Percentiles rank a stretch among this genome's conserved stretches.
phyloP scores from a whole-genome alignment of 2,888 invertebrate species.

The Loripinus fragilis region DNA sequence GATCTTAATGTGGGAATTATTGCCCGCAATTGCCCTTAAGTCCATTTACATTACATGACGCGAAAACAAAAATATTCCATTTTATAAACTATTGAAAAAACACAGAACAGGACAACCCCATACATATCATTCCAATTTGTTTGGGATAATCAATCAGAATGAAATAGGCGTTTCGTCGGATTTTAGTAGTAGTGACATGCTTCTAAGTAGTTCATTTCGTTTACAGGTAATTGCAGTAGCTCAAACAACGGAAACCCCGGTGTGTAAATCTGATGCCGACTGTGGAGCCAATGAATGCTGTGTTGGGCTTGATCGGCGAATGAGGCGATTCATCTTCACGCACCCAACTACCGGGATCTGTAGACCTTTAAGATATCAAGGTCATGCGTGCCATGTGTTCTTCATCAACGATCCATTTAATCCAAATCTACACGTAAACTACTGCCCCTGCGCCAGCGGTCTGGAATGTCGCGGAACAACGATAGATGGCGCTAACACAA shows the following conservation, averaged over 20 bases:
- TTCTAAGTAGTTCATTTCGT: too few relatives aligned
- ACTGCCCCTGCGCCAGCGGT: slow-evolving; percentile 54
- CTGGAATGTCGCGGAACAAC: slow-evolving; percentile 53
- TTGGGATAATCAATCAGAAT: too few relatives aligned
- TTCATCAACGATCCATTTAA: slow-evolving; percentile 37
- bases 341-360: slow-evolving; percentile 53
- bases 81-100: too few relatives aligned
- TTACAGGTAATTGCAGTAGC: background rate
- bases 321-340: slow-evolving; percentile 51
- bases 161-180: too few relatives aligned
- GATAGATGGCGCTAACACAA: slow-evolving; percentile 42
- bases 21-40: too few relatives aligned
- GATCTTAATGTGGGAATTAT: too few relatives aligned
- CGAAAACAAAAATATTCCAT: too few relatives aligned
- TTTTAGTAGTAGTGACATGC: too few relatives aligned
- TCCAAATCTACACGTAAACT: slow-evolving; percentile 50
- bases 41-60: too few relatives aligned
- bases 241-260: background rate
- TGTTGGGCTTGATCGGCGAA: slow-evolving; percentile 48
- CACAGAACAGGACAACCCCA: too few relatives aligned
- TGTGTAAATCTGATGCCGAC: slow-evolving; percentile 49
- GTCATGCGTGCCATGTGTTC: slow-evolving; percentile 60
- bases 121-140: too few relatives aligned
- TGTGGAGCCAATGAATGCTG: slow-evolving; percentile 61
- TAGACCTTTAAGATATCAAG: slow-evolving; percentile 53